Conservation (phyloP, 2,888 invertebrate genomes). For the Liopterus haemorrhoidalis region DNA sequence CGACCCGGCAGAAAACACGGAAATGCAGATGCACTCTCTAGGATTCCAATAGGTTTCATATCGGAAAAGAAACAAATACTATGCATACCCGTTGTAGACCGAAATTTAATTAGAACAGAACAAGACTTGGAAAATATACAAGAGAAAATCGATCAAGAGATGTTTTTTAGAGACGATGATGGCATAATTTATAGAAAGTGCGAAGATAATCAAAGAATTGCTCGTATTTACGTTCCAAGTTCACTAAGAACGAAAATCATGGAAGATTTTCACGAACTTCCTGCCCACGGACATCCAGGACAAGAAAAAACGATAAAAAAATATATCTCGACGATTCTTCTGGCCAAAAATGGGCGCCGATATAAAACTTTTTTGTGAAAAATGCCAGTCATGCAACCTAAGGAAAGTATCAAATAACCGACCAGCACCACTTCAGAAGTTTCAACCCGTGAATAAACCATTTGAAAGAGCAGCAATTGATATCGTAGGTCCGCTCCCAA, state of each 20-base stretch:
- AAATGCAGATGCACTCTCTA: slow-evolving; percentile 25
- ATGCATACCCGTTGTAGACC: no score
- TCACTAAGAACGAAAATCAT: slow-evolving; percentile 18
- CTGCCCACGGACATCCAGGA: slow-evolving; percentile 34
- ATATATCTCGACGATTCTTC: no score
- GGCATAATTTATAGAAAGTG: slow-evolving; percentile 19
- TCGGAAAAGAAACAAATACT: no score
- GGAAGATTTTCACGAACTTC: slow-evolving; percentile 28
- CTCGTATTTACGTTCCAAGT: slow-evolving; percentile 21
- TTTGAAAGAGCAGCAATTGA: no score
- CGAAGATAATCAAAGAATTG: slow-evolving; percentile 7
- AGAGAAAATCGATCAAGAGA: background rate
- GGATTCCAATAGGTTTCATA: no score
- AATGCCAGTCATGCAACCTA: slow-evolving; percentile 33
- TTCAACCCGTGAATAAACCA: slow-evolving; percentile 24
- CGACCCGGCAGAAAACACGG: slow-evolving; percentile 25
- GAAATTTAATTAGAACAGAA: no score
- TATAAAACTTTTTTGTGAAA: slow-evolving; percentile 28
- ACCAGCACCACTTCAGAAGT: slow-evolving; percentile 27
- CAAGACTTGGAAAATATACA: no score
- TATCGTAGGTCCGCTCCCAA: slow-evolving; percentile 33
- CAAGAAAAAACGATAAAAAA: slow-evolving; percentile 30
- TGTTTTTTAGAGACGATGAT: slow-evolving; percentile 16
- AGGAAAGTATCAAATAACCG: slow-evolving; percentile 29
- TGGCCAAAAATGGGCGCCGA: slow-evolving; percentile 31